Evolutionary conservation across 2,888 invertebrate genomes (phyloP).

Genomic region (Trachelus troglodyta): DNA sequence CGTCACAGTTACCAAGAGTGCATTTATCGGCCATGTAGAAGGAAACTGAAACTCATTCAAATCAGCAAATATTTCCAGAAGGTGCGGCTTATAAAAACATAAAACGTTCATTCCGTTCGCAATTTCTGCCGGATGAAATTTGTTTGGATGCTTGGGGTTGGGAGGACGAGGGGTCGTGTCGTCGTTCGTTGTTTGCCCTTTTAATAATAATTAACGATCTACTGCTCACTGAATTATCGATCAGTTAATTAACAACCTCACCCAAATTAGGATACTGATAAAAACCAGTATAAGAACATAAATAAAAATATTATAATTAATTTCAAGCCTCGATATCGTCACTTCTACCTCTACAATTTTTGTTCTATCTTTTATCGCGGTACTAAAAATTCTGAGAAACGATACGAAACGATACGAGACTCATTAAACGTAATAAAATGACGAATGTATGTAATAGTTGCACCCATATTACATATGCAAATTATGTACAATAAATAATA

Average conservation of each 20-base stretch:
- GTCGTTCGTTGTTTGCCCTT: constrained; percentile 11
- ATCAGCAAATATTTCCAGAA: constrained; percentile 35
- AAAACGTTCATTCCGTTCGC: constrained; percentile 1
- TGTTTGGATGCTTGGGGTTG: not conserved
- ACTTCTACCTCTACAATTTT: too few species aligned
- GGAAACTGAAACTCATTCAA: not conserved
- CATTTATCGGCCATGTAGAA: not conserved
- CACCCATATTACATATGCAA: not conserved
- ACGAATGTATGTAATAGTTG: not conserved
- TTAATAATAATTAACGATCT: constrained; percentile 13
- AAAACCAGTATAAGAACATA: not conserved
- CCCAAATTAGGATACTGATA: not conserved
- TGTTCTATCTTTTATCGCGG: too few species aligned
- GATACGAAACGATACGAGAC: too few species aligned
- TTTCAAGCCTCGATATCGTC: too few species aligned
- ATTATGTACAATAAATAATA: not conserved
- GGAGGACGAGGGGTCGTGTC: not conserved
- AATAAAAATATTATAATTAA: too few species aligned
- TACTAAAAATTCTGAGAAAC: too few species aligned
- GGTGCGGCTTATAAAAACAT: constrained; percentile 29
- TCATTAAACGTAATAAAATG: too few species aligned
- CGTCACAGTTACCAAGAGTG: not conserved
- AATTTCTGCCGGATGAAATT: not conserved
- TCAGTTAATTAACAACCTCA: constrained; percentile 9
- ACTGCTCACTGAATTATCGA: constrained; percentile 14